Base-by-base conservation (phyloP, 2,113 vertebrate species). In the Silurus meridionalis region DNA sequence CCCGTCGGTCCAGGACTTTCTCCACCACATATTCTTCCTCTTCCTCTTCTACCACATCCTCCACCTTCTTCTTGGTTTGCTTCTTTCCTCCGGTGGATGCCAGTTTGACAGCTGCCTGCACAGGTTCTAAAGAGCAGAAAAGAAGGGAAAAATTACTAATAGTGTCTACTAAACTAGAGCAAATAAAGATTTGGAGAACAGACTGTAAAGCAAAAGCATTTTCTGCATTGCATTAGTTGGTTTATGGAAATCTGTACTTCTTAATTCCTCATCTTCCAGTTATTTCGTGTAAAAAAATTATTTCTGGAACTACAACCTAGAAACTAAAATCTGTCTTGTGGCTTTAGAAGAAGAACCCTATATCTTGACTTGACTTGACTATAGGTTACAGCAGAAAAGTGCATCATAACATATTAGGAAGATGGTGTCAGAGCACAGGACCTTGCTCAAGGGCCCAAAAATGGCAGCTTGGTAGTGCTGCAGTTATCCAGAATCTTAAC, bases 1-100 rank as follows among this genome's bases (percentile, higher is more conserved):
- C 94, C 25, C 98, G 91, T 4, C 97, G 95, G 57, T 99, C 98
- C 80, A 99, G 94, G 57, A 99, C 98, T 81, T 99, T 99, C 80
- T 99, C 98, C 90, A 99, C 98, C 91, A 99, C 97, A 90, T 99
- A 99, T 23, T 99, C 98, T 86, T 99, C 98, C 89, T 99, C 98
- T 67, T 99, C 97, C 82, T 99, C 97, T 91, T 99, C 98, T 88
- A 97, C 94, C 3, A 96, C 97, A 91, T 98, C 97, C 85, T 98
- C 97, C 79, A 95, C 96, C 94, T 98, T 98, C 92, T 98, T 99
- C 92, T 97, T 97, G 93, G 93, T 96, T 91, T 96, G 96, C 88
- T 98, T 99, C 90, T 99, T 99, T 86, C 93, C 97, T 93, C 95
- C 94, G 89, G 96, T 92, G 82, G 95, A 90, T 92, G 96, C 97